These are phyloP conservation scores for Brachynemurus nebulosus DNA, from an alignment of 2,888 invertebrate species.

Conservation along the genomic window DNA sequence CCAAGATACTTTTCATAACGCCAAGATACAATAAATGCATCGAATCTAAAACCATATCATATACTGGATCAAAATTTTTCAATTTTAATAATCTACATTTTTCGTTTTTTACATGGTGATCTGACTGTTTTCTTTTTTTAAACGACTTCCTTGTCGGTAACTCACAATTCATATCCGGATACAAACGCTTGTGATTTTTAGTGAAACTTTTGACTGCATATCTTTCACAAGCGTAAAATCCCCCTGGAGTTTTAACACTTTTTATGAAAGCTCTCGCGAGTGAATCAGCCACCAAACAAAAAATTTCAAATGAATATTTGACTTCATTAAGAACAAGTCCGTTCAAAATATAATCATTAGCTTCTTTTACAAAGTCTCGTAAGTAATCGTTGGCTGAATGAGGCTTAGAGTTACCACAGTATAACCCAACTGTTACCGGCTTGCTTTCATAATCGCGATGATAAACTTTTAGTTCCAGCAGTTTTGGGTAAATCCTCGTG, in stretches of 20 bases:
- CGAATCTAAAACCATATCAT: slow-evolving; percentile 2
- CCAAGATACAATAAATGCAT: slow-evolving; percentile 8
- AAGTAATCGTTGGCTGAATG: slow-evolving; percentile 6
- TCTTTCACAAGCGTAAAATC: slow-evolving; percentile 9
- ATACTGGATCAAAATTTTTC: slow-evolving; percentile 5
- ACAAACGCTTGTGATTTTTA: slow-evolving; percentile 5
- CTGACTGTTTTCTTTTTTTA: slow-evolving; percentile 2
- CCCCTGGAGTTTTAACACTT: slow-evolving; percentile 3
- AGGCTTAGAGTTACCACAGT: slow-evolving; percentile 10
- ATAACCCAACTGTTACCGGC: slow-evolving; percentile 1
- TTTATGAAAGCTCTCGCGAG: slow-evolving; percentile 8
- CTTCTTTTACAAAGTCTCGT: slow-evolving; percentile 6
- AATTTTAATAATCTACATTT: slow-evolving; percentile 2
- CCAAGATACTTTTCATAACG: background rate
- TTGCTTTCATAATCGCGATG: slow-evolving; percentile 7
- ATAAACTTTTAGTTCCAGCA: slow-evolving; percentile 8
- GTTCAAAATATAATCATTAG: slow-evolving; percentile 8
- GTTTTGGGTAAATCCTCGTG: slow-evolving; percentile 8
- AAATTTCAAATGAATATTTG: slow-evolving; percentile 7
- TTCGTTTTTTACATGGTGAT: slow-evolving; percentile 5
- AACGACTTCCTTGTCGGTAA: slow-evolving; percentile 7
- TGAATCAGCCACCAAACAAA: slow-evolving; percentile 8
- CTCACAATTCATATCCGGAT: slow-evolving; percentile 4
- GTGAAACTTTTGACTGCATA: slow-evolving; percentile 5
- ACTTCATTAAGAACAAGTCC: slow-evolving; percentile 7